Evolutionary conservation across 64 coral and sea anemone genomes (phyloP), one percentile per base, ranked within the genome.

Genomic region (Platygyra sinensis): DNA sequence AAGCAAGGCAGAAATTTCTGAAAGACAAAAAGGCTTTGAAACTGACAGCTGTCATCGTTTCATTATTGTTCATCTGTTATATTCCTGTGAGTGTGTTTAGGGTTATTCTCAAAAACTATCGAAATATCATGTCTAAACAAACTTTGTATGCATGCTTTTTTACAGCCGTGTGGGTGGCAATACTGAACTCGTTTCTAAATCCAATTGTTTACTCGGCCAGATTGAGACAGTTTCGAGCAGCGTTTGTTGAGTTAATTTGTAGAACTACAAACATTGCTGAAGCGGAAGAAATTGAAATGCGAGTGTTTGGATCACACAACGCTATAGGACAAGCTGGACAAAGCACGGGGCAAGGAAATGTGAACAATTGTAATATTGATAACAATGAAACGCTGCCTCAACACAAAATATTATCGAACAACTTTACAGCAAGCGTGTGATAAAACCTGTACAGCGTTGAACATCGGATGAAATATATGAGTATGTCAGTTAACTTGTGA

Each of bases 131-230:
- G 29, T 31, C 78, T 51, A 52, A 24, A 59, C 22, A 24, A 80
- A 31, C 7, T 32, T 5, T 52, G 46, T 25, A 36, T 36, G 33
- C 2, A 29, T 62, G 50, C 52, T 30, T 25, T 9, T 5, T 80
- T 60, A 27, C 1, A 30, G 24, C 5, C 51, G 77, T 24, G 77
- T 9, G 13, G 7, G 1, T 55, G 39, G 51, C 50, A 25, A 39
- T 79, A 46, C 57, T 79, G 39, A 79, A 79, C n/a, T 57, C 76
- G n/a, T 79, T 79, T 1, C 76, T 79, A 25, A 79, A 79, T 46
- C 76, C 76, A 57, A 5, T 79, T 79, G 57, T 79, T 57, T 79
- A 79, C 76, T 52, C 51, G 76, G 31, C 50, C 31, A 46, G 74
- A 76, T 51, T 76, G 30, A 76, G 38, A 33, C 74, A 76, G 74